Evolutionary conservation across 30 jellyfish, hydroid and myxozoan species (phyloP), one percentile per base, ranked within the genome.

Genomic region (Aurelia sp.): DNA sequence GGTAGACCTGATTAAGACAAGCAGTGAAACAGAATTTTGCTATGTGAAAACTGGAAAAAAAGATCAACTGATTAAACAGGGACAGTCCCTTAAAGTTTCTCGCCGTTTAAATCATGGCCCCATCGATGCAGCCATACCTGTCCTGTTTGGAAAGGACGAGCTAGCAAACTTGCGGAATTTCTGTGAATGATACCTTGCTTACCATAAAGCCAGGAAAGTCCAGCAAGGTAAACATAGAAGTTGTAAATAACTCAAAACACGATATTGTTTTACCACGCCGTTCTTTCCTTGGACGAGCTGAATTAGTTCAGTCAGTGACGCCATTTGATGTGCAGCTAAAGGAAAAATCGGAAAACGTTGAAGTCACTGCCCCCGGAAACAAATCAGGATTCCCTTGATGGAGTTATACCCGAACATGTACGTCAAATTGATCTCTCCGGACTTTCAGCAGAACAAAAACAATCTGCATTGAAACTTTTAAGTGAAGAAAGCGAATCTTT

Each of bases 181-280:
- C 73, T 50, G 83, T 63, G 44, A 64, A 63, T 48, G 81, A 80
- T 33, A 47, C 47, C 63, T 63, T 77, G 62, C 48, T 77, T 60
- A 58, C 79, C 8, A 24, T 77, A 21, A 58, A 60, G 58, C 35
- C 76, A 31, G 91, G 73, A 10, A 63, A 66, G 21, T 80, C 91
- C 47, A 44, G 82, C 82, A 80, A 68, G 52, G 83, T 65, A 11
- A 80, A 66, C 30, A 50, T 80, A 51, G 81, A 66, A n/a, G 19
- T 80, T 17, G 8, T 51, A 44, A 80, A 65, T 80, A 80, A 80
- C 74, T 21, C 91, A 66, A 80, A 80, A 51, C 73, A 63, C 59
- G 75, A 65, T 47, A 80, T 64, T 40, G 73, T 80, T 47, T 41
- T 80, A 31, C 81, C 81, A 50, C 74, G 60, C 10, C 51, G 58